Conservation (phyloP, 1,140 invertebrate genomes). For the Dreissena polymorpha region DNA sequence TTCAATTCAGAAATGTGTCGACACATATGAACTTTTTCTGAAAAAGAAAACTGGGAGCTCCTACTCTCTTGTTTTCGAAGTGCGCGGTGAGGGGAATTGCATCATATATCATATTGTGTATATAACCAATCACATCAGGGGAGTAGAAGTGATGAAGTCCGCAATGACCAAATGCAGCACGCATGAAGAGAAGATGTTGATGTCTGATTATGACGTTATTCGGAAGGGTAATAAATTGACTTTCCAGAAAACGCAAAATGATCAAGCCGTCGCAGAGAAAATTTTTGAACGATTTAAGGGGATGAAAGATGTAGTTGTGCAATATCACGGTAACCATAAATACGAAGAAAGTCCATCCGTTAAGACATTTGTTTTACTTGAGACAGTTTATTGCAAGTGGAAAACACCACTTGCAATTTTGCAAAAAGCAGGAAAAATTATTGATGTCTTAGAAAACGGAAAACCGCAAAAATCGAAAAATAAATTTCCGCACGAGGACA, state of each 20-base stretch:
- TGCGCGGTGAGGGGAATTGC: neutral
- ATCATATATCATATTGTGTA: slow-evolving; percentile 16
- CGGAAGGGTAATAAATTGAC: neutral
- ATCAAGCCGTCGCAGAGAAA: neutral
- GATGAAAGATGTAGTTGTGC: neutral
- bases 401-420: slow-evolving; percentile 1
- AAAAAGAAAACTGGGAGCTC: neutral
- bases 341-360: neutral
- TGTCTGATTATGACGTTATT: slow-evolving; percentile 10
- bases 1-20: neutral
- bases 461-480: neutral
- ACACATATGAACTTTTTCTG: neutral
- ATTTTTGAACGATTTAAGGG: neutral
- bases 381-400: neutral
- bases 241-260: slow-evolving; percentile 5
- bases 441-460: neutral
- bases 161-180: neutral
- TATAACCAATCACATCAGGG: slow-evolving; percentile 5
- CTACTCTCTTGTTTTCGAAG: neutral
- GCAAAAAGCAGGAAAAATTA: neutral
- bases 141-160: slow-evolving; percentile 11
- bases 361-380: neutral
- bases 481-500: too few species aligned
- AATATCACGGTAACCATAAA: too few species aligned
- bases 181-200: neutral